These are phyloP conservation scores for Strigops habroptila DNA, from an alignment of 2,113 vertebrate genomes.

Conservation along the genomic window DNA sequence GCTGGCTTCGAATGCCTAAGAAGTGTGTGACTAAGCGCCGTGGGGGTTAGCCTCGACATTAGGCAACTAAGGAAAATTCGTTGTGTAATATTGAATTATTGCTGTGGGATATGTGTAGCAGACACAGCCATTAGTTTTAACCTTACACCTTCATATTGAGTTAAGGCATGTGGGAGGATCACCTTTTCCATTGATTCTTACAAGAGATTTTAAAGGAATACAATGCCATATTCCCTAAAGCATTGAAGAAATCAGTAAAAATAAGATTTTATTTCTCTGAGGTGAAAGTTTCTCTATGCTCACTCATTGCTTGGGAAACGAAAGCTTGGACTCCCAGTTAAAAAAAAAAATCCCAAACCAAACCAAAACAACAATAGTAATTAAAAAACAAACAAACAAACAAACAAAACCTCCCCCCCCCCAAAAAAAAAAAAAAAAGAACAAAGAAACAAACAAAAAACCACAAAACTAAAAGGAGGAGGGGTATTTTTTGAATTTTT, in stretches of 20 bases:
- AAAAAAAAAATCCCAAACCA: not conserved
- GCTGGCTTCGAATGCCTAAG: not conserved
- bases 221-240: not conserved
- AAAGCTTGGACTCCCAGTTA: not conserved
- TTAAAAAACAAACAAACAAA: not conserved
- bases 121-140: rapidly evolving
- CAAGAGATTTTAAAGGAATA: not conserved
- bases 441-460: not conserved
- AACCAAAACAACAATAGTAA: too few species aligned
- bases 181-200: not conserved
- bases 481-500: not conserved
- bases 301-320: not conserved
- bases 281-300: not conserved
- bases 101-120: not conserved
- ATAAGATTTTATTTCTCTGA: not conserved
- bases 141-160: not conserved
- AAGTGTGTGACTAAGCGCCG: not conserved
- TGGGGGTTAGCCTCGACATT: not conserved
- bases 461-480: not conserved
- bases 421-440: not conserved
- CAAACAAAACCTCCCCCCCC: too few species aligned
- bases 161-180: not conserved
- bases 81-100: rapidly evolving
- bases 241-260: not conserved
- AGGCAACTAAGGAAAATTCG: not conserved